Conservation (phyloP, 2,888 invertebrate species). For the Tolmerus cingulatus region DNA sequence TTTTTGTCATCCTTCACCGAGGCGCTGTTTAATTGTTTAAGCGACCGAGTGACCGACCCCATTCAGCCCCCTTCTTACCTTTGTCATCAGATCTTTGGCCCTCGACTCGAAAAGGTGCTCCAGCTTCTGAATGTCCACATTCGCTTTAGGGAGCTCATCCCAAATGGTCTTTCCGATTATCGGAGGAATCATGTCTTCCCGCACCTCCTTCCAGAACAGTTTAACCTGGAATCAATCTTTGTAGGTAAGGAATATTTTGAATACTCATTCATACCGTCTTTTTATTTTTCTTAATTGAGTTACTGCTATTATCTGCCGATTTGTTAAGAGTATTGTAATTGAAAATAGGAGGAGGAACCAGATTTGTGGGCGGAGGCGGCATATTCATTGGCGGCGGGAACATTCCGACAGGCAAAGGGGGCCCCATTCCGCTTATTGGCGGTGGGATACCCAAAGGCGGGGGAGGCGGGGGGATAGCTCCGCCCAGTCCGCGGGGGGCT, state of each 20-base stretch:
- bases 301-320: conserved; percentile 53
- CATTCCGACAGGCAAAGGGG: conserved; percentile 56
- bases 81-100: conserved; percentile 92
- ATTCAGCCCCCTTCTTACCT: conserved; percentile 69
- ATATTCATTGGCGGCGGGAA: conserved; percentile 59
- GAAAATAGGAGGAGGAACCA: conserved; percentile 66
- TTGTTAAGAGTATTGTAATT: conserved; percentile 54
- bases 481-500: conserved; percentile 71
- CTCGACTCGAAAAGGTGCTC: conserved; percentile 97
- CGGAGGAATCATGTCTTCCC: conserved; percentile 70
- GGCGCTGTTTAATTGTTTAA: background rate
- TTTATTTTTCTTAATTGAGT: conserved; percentile 81
- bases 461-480: conserved; percentile 79
- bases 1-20: conserved; percentile 23
- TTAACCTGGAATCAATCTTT: conserved; percentile 66
- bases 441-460: conserved; percentile 77
- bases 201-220: conserved; percentile 96
- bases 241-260: background rate
- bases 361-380: conserved; percentile 65
- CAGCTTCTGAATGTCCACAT: conserved; percentile 89
- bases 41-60: background rate
- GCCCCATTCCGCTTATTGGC: conserved; percentile 60
- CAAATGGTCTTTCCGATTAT: conserved; percentile 81
- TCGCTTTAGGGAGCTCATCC: conserved; percentile 87
- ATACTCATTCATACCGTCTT: conserved; percentile 75